Conservation (phyloP, 2,113 vertebrate genomes). For the Solea senegalensis region DNA sequence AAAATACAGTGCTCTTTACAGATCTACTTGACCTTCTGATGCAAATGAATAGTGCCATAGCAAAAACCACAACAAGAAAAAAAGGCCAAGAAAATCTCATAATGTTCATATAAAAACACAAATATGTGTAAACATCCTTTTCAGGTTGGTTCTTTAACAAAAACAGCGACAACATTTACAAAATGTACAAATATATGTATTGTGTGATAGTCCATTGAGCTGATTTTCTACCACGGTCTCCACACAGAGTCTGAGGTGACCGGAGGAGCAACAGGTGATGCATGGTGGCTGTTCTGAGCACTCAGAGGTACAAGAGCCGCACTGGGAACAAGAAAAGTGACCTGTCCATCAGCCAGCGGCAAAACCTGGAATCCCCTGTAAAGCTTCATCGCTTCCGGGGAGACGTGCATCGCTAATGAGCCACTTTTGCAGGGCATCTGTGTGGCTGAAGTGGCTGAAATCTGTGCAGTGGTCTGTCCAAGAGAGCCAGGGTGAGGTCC, state of each 20-base stretch:
- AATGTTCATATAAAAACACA: constrained; percentile 59
- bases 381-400: constrained; percentile 81
- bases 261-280: constrained; percentile 77
- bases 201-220: constrained; percentile 26
- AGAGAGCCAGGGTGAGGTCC: constrained; percentile 78
- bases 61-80: constrained; percentile 57
- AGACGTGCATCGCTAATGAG: constrained; percentile 32
- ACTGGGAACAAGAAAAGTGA: constrained; percentile 91
- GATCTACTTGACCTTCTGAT: background rate
- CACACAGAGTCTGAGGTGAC: constrained; percentile 90
- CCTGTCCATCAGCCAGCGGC: constrained; percentile 89
- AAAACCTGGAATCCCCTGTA: constrained; percentile 91
- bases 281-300: constrained; percentile 70
- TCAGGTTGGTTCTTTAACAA: constrained; percentile 8
- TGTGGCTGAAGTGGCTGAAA: constrained; percentile 66
- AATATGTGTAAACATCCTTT: constrained; percentile 46
- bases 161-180: constrained; percentile 55
- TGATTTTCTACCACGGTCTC: constrained; percentile 90
- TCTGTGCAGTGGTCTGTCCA: constrained; percentile 80
- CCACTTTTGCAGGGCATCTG: constrained; percentile 83
- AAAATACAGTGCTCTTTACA: constrained; percentile 78
- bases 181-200: constrained; percentile 60
- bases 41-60: constrained; percentile 22
- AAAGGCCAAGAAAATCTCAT: constrained; percentile 56
- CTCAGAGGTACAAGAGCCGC: constrained; percentile 83